Conservation (phyloP, 2,797 vertebrate species). For the Mormyrus hasselquistii region DNA sequence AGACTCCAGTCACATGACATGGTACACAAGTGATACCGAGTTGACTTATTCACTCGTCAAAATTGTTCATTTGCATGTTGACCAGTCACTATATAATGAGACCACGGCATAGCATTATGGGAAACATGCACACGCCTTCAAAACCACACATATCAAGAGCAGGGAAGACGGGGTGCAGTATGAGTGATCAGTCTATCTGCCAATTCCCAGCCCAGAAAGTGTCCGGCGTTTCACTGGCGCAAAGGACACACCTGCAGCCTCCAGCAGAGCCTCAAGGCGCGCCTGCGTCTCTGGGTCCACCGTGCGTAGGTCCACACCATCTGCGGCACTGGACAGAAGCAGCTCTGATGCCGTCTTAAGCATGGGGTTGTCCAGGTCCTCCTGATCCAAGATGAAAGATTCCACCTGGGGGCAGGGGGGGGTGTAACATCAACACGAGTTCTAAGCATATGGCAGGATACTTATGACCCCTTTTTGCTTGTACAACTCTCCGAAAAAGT, state of each 20-base stretch:
- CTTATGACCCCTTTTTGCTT: not conserved
- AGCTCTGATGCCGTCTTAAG: constrained; percentile 97
- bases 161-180: not conserved
- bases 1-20: not conserved
- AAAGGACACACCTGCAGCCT: constrained; percentile 81
- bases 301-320: constrained; percentile 90
- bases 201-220: not conserved
- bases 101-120: not conserved
- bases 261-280: constrained; percentile 90
- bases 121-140: not conserved
- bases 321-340: constrained; percentile 89
- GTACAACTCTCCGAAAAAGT: not conserved
- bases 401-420: constrained; percentile 69
- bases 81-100: not conserved
- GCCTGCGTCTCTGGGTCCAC: constrained; percentile 98
- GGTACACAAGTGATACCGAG: not conserved
- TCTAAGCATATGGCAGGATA: not conserved
- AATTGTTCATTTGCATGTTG: not conserved
- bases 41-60: not conserved
- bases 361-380: constrained; percentile 97
- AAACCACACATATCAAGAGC: not conserved
- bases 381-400: constrained; percentile 98
- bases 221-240: too few species aligned
- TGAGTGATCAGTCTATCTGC: not conserved
- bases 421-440: not conserved